Conservation (phyloP, 2,797 vertebrate species). For the Merluccius polli region DNA sequence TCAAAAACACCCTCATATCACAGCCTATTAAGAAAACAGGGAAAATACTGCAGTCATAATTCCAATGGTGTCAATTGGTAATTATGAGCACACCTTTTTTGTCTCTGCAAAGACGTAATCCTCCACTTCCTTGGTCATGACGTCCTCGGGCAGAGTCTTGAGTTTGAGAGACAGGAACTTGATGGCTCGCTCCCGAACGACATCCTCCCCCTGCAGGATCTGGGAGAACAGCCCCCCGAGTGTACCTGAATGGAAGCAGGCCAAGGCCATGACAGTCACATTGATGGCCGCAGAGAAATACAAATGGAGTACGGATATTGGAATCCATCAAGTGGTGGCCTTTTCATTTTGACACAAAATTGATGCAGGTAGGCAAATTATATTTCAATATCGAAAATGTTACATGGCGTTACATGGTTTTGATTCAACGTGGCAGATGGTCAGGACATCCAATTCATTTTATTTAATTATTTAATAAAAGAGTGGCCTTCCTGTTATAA, state of each 20-base stretch:
- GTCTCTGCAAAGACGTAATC: conserved; percentile 89
- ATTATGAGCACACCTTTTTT: conserved; percentile 80
- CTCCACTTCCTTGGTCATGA: conserved; percentile 95
- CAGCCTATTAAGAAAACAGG: not conserved
- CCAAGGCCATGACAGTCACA: not conserved
- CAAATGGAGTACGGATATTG: not conserved
- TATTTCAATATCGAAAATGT: too few species aligned
- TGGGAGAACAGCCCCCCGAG: conserved; percentile 95
- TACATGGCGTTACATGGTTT: too few species aligned
- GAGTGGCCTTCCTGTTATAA: too few species aligned
- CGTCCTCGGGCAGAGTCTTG: conserved; percentile 88
- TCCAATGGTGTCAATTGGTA: not conserved
- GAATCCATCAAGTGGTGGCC: not conserved
- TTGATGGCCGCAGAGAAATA: not conserved
- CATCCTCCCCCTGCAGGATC: conserved; percentile 95
- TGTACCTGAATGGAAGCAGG: conserved; percentile 73
- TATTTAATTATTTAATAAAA: too few species aligned
- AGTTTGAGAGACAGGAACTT: conserved; percentile 93
- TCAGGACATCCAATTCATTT: too few species aligned
- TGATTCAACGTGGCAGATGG: too few species aligned
- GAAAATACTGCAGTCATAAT: not conserved
- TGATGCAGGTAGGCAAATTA: too few species aligned
- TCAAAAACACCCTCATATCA: not conserved
- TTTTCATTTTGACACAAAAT: not conserved
- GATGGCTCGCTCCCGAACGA: conserved; percentile 93